Evolutionary conservation across 2,113 vertebrate genomes (phyloP).

Genomic region (Anarrhichthys ocellatus): DNA sequence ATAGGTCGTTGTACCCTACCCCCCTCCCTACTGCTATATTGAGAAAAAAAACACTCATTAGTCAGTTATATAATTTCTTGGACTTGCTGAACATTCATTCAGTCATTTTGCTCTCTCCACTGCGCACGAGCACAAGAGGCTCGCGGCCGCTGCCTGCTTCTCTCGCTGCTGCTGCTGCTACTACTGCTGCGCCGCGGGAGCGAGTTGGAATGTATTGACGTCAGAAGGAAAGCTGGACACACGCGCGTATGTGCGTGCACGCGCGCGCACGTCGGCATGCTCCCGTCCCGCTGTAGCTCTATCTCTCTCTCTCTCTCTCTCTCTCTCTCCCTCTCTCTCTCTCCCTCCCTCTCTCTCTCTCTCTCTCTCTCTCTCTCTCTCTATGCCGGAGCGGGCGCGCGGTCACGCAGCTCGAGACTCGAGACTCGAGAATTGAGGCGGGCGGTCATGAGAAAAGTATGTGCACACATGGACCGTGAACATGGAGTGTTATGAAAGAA

Average conservation of each 20-base stretch:
- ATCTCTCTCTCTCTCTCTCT: not conserved
- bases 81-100: constrained; percentile 40
- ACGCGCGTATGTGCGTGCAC: constrained; percentile 23
- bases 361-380: not conserved
- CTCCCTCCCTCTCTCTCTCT: not conserved
- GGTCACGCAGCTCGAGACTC: constrained; percentile 16
- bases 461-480: constrained; percentile 1
- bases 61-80: constrained; percentile 59
- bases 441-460: constrained; percentile 45
- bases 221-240: constrained; percentile 72
- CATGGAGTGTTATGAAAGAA: constrained; percentile 27
- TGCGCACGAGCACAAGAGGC: constrained; percentile 33
- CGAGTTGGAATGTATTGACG: constrained; percentile 82
- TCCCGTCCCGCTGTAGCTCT: not conserved
- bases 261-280: constrained; percentile 4
- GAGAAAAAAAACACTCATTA: constrained; percentile 19
- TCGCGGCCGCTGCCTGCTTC: constrained; percentile 31
- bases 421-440: not conserved
- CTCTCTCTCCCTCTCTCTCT: not conserved
- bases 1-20: not conserved
- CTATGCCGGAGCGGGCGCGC: constrained; percentile 17
- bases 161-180: constrained; percentile 31
- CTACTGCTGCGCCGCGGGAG: constrained; percentile 46
- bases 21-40: not conserved
- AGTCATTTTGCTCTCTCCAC: constrained; percentile 37